Conservation (phyloP, 2,888 invertebrate genomes). For the Eupithecia insigniata region DNA sequence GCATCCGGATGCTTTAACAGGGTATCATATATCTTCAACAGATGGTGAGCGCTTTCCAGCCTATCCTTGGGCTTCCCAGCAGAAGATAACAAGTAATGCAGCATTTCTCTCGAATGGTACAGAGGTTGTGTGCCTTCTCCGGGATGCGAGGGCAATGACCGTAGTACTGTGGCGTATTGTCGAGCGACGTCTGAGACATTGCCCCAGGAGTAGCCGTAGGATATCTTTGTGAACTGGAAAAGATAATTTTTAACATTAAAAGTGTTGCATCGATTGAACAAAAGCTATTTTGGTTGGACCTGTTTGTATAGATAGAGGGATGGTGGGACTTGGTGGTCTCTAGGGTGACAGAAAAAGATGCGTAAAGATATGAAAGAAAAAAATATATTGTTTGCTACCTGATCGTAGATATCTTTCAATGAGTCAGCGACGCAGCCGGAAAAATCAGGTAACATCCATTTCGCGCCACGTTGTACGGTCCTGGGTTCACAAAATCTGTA, state of each 20-base stretch:
- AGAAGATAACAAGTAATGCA: constrained; percentile 77
- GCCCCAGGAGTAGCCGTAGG: constrained; percentile 86
- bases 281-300: neutral
- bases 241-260: neutral
- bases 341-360: too few species aligned
- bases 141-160: constrained; percentile 80
- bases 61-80: constrained; percentile 67
- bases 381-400: constrained; percentile 66
- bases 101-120: constrained; percentile 83
- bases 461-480: constrained; percentile 84
- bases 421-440: constrained; percentile 88
- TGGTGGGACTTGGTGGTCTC: too few species aligned
- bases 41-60: constrained; percentile 85
- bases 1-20: constrained; percentile 83
- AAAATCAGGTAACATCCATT: constrained; percentile 91
- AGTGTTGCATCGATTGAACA: neutral
- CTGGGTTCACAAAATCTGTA: constrained; percentile 78
- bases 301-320: neutral
- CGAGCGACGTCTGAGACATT: constrained; percentile 82
- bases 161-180: constrained; percentile 83
- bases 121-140: constrained; percentile 87
- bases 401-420: constrained; percentile 85
- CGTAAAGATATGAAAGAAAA: too few species aligned
- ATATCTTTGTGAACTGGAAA: constrained; percentile 71
- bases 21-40: constrained; percentile 83